A percentile compares a stretch with the other conserved stretches of the same genome.
Evolutionary conservation across 2,888 invertebrate genomes (phyloP).

Genomic region (Dryococelus australis): DNA sequence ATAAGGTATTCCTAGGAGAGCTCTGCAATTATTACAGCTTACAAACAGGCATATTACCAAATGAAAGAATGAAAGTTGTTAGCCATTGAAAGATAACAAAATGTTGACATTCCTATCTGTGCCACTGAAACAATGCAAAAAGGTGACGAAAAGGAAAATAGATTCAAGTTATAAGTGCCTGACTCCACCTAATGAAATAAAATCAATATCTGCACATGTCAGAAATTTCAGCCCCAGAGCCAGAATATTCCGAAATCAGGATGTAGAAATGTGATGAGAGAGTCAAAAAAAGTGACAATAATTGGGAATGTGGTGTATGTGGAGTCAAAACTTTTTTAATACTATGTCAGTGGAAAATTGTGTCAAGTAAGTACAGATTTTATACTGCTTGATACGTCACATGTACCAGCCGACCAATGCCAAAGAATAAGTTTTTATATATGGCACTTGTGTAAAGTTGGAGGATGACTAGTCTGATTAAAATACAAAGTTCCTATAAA

Average conservation of each 20-base stretch:
- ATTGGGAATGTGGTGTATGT: slow-evolving; percentile 21
- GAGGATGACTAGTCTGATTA: not conserved
- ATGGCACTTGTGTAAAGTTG: not conserved
- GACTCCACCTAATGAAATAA: not conserved
- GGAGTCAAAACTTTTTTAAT: not conserved
- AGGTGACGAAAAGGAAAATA: not conserved
- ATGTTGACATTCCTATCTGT: no score
- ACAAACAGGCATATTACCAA: not conserved
- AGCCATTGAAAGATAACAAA: not conserved
- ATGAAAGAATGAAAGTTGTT: not conserved
- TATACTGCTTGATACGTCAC: not conserved
- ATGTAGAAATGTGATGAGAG: no score
- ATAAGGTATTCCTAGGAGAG: not conserved
- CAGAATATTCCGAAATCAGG: not conserved
- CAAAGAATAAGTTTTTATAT: not conserved
- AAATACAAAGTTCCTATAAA: not conserved
- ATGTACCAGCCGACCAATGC: not conserved
- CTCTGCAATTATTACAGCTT: not conserved
- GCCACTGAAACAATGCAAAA: not conserved
- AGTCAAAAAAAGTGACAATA: not conserved
- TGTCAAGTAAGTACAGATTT: not conserved
- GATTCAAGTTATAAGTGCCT: not conserved
- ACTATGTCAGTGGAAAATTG: not conserved
- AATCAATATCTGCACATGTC: not conserved
- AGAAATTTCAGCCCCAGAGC: not conserved